Conservation (phyloP, 2,113 vertebrate genomes). For the Lipophrys pholis region DNA sequence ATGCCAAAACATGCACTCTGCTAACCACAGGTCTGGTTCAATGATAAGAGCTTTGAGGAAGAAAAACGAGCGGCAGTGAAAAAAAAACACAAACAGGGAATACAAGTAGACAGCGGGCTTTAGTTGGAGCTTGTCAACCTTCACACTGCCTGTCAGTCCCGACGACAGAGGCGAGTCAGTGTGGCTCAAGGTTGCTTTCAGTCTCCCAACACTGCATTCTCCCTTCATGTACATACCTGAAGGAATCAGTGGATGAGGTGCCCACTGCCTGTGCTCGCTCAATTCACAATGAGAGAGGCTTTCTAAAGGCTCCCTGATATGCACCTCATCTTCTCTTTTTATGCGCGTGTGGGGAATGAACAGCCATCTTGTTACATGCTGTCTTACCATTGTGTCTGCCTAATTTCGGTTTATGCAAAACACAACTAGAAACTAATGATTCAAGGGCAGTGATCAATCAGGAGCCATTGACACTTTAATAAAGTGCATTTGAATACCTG, state of each 20-base stretch:
- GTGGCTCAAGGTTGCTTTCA: not conserved
- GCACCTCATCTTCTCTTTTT: not conserved
- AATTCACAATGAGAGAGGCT: no score
- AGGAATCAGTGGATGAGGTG: not conserved
- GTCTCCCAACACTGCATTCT: not conserved
- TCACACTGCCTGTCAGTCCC: constrained; percentile 1
- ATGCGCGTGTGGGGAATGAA: not conserved
- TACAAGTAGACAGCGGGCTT: not conserved
- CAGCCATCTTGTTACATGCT: not conserved
- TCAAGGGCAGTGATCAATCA: not conserved
- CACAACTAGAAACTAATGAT: not conserved
- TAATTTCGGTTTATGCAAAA: not conserved
- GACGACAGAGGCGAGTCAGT: not conserved
- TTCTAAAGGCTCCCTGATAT: no score
- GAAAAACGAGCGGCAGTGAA: not conserved
- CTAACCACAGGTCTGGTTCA: no score
- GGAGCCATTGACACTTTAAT: not conserved
- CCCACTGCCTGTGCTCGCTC: no score
- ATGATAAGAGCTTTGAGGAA: not conserved
- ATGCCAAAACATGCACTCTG: no score
- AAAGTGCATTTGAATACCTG: not conserved
- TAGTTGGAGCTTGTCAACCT: constrained; percentile 25
- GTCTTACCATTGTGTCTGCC: not conserved
- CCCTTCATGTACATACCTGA: not conserved
- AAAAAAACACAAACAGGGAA: no score